These are phyloP conservation scores for Drosophila conformis DNA, from an alignment of 2,888 invertebrate genomes.

Conservation along the genomic window DNA sequence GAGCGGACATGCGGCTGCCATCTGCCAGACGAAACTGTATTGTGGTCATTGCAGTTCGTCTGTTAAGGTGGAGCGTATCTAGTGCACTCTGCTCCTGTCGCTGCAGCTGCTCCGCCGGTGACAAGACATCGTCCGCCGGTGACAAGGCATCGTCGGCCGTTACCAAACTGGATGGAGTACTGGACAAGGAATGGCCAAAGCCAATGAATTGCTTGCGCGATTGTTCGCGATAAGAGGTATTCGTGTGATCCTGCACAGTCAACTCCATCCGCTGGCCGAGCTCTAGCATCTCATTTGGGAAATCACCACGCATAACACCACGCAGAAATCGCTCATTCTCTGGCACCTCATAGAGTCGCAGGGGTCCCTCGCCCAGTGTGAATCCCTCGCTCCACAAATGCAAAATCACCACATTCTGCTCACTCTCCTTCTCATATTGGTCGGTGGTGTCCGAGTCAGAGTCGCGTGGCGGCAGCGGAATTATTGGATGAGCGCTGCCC, in stretches of 20 bases:
- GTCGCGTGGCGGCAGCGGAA: slow-evolving; percentile 45
- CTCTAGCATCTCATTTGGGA: slow-evolving; percentile 57
- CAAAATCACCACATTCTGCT: slow-evolving; percentile 47
- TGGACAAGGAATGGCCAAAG: slow-evolving; percentile 46
- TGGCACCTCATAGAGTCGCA: slow-evolving; percentile 54
- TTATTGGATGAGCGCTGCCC: slow-evolving; percentile 67
- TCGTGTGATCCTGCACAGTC: slow-evolving; percentile 60
- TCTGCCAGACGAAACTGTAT: slow-evolving; percentile 64
- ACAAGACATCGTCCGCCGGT: neutral
- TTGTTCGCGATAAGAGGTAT: slow-evolving; percentile 46
- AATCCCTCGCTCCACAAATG: slow-evolving; percentile 71
- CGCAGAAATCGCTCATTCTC: slow-evolving; percentile 60
- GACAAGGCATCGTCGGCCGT: neutral
- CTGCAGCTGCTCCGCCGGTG: slow-evolving; percentile 13
- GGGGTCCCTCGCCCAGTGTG: slow-evolving; percentile 59
- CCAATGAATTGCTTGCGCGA: slow-evolving; percentile 65
- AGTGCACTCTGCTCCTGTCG: slow-evolving; percentile 20
- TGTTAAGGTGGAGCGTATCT: slow-evolving; percentile 36
- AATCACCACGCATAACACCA: slow-evolving; percentile 65
- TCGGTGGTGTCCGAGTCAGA: slow-evolving; percentile 25
- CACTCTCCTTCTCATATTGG: slow-evolving; percentile 21
- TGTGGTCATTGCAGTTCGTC: slow-evolving; percentile 36
- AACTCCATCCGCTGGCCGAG: slow-evolving; percentile 45
- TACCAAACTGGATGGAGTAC: neutral
- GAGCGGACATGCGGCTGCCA: slow-evolving; percentile 61